Base-by-base conservation (phyloP, 2,113 vertebrate species). In the Dolichallabes microphthalmus region DNA sequence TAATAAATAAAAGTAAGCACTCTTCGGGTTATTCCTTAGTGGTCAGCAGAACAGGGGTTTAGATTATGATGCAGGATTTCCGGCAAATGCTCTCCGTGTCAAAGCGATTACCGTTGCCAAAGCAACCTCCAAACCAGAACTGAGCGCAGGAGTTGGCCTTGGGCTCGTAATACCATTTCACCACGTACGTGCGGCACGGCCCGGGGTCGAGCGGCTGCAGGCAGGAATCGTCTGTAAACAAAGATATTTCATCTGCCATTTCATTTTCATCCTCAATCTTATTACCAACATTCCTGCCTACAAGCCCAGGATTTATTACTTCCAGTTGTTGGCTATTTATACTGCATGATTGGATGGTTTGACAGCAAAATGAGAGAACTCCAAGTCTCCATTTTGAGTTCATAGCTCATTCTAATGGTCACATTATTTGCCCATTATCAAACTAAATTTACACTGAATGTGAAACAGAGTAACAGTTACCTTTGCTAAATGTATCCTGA, bases 101-200 rank as follows among this genome's bases (percentile, higher is more conserved):
- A 91, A 97, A 98, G 85, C 92, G 94, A 35, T 98, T 98, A 79
- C 86, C 69, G 85, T 93, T 96, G 84, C 96, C 96, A 1, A 61
- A 50, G 52, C 96, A 98, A 63, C 95, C 96, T 87, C 97, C 95
- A 0, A 95, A 98, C 96, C 96, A 98, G 93, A 98, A 98, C 83
- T 93, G 95, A 78, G 94, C 96, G n/a, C 97, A 97, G 3, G 95
- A 92, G 83, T 97, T 96, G 12, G 93, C 93, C 0, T 89, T 90
- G 30, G 88, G 86, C 86, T 96, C 95, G 27, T 96, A 97, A 92
- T 95, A 97, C 96, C 96, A 97, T 87, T 94, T 96, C 50, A 95
- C 92, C 81, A 94, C 82, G 0, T 96, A 97, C 32, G 95, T 69
- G 0, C 71, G 80, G 73, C 96, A 97, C 0, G 95, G 92, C 4